phyloP scores from a whole-genome alignment of 1,140 invertebrate genomes.

The Cotesia glomerata region DNA sequence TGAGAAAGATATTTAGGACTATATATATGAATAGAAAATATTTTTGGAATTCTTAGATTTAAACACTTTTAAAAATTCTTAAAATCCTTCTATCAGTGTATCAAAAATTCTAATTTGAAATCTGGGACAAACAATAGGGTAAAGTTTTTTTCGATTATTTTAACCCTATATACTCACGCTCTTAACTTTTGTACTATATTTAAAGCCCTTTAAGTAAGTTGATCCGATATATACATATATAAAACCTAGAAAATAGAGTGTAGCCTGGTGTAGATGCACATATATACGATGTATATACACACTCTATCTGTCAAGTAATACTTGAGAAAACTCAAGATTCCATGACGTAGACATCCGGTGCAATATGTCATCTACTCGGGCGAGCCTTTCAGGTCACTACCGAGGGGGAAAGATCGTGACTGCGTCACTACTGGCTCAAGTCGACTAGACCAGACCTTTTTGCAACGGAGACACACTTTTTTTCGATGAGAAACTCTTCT shows the following conservation, averaged over 20 bases:
- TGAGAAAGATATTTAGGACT: no score
- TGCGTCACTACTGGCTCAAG: no score
- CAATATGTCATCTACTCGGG: neutral
- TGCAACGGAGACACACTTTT: conserved; percentile 58
- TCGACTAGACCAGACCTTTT: conserved; percentile 22
- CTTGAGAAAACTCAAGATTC: conserved; percentile 7
- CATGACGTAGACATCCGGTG: neutral
- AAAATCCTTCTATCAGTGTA: no score
- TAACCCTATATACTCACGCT: neutral
- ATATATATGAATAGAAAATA: no score
- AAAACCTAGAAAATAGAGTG: neutral
- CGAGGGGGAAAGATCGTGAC: neutral
- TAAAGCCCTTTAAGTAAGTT: no score
- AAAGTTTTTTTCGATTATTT: neutral
- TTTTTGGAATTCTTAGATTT: no score
- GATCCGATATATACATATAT: no score
- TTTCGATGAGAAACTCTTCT: conserved; percentile 1
- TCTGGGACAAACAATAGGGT: neutral
- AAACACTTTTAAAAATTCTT: no score
- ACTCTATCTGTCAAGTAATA: neutral
- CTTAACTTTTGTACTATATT: neutral
- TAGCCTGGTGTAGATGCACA: neutral
- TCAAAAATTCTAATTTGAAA: no score
- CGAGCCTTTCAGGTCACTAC: neutral
- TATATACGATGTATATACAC: neutral